Percentiles rank a stretch among this genome's conserved stretches.
phyloP scores from a whole-genome alignment of 2,113 vertebrate species.

The Ochotona curzoniae region DNA sequence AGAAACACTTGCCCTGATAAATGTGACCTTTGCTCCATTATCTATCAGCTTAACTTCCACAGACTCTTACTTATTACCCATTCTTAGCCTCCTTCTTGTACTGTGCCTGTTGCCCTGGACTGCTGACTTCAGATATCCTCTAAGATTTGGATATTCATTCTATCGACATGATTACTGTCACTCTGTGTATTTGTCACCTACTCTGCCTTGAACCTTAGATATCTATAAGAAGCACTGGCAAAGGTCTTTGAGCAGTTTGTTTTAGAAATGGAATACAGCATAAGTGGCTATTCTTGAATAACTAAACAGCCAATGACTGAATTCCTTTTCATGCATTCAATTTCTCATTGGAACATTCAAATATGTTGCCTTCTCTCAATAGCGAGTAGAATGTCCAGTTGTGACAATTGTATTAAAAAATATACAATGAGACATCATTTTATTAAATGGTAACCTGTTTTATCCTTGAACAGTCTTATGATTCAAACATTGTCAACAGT shows the following conservation, averaged over 20 bases:
- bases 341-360: background rate
- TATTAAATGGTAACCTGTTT: background rate
- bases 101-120: background rate
- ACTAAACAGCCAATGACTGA: background rate
- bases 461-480: background rate
- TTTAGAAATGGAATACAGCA: background rate
- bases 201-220: background rate
- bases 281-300: background rate
- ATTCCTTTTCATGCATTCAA: background rate
- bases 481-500: background rate
- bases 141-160: background rate
- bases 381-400: background rate
- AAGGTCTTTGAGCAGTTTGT: background rate
- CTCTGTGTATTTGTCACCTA: background rate
- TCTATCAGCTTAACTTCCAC: background rate
- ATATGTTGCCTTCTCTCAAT: background rate
- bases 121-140: background rate
- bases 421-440: background rate
- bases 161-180: background rate
- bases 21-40: background rate
- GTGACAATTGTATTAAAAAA: background rate
- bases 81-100: background rate
- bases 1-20: background rate
- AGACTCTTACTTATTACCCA: background rate
- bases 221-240: background rate